Conservation (phyloP, 2,888 invertebrate genomes). For the Drosophila sordidula region DNA sequence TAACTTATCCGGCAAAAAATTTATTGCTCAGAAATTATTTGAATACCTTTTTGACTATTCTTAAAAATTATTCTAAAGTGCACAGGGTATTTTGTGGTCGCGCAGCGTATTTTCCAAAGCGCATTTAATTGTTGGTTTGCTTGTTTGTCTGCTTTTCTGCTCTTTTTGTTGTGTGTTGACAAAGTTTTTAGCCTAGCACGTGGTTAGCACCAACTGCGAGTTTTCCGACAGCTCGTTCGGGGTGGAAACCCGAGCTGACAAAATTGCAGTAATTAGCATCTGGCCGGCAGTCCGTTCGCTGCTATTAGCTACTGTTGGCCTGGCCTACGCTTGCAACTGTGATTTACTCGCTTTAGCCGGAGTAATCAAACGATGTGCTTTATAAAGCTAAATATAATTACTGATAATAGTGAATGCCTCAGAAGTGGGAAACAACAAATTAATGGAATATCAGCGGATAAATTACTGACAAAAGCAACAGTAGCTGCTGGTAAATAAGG, state of each 20-base stretch:
- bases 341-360: conserved; percentile 29
- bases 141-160: conserved; percentile 24
- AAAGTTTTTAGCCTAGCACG: conserved; percentile 67
- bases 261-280: conserved; percentile 66
- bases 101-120: too few species aligned
- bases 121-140: conserved; percentile 28
- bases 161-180: conserved; percentile 43
- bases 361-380: neutral
- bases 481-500: too few species aligned
- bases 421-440: neutral
- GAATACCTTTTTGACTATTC: too few species aligned
- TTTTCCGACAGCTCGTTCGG: conserved; percentile 31
- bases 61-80: too few species aligned
- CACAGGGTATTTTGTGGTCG: too few species aligned
- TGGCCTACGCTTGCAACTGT: conserved; percentile 34
- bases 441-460: neutral
- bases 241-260: conserved; percentile 17
- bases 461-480: neutral
- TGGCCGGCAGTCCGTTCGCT: conserved; percentile 6
- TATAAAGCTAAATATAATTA: conserved; percentile 13
- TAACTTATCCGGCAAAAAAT: too few species aligned
- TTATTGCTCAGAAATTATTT: too few species aligned
- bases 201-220: conserved; percentile 44
- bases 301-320: conserved; percentile 18
- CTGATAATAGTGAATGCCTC: conserved; percentile 9